A percentile compares a stretch with the other conserved stretches of the same genome.
Conservation (phyloP, 2,797 vertebrate species). For the Orestias chungarensis region DNA sequence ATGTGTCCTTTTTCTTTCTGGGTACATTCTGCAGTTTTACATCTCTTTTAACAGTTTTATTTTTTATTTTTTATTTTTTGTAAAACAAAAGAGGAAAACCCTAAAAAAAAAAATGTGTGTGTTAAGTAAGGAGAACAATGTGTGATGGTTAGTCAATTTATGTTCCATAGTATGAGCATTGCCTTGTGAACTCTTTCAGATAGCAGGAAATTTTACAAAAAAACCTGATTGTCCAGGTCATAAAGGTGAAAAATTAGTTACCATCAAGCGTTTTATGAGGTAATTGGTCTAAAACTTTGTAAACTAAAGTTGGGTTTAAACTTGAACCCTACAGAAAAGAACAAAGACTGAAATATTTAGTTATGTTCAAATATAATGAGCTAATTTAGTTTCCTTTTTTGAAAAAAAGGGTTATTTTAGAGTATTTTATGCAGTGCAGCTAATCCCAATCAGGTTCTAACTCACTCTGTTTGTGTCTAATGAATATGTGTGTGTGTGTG, state of each 20-base stretch:
- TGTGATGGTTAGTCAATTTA: not conserved
- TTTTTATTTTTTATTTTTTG: not conserved
- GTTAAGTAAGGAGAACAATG: not conserved
- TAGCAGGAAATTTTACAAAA: not conserved
- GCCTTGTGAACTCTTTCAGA: not conserved
- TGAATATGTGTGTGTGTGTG: slow-evolving; percentile 1
- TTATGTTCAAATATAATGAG: not conserved
- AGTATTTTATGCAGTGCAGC: slow-evolving; percentile 21
- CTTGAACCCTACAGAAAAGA: not conserved
- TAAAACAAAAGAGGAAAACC: too few relatives aligned
- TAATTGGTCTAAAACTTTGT: not conserved
- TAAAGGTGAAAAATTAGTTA: not conserved
- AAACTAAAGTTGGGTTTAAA: not conserved
- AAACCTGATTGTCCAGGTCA: too few relatives aligned
- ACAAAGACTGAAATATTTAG: too few relatives aligned
- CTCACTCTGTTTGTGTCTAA: slow-evolving; percentile 36
- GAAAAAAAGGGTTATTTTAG: too few relatives aligned
- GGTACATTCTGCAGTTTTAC: slow-evolving; percentile 1
- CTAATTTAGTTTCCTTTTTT: not conserved
- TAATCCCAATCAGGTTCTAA: slow-evolving; percentile 47
- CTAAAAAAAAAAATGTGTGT: not conserved
- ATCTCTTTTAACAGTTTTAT: slow-evolving; percentile 2
- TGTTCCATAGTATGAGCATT: not conserved
- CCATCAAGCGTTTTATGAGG: not conserved
- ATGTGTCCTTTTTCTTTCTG: slow-evolving; percentile 58